These are phyloP conservation scores for Montipora efflorescens DNA, from an alignment of 64 coral and sea anemone genomes.

Conservation along the genomic window DNA sequence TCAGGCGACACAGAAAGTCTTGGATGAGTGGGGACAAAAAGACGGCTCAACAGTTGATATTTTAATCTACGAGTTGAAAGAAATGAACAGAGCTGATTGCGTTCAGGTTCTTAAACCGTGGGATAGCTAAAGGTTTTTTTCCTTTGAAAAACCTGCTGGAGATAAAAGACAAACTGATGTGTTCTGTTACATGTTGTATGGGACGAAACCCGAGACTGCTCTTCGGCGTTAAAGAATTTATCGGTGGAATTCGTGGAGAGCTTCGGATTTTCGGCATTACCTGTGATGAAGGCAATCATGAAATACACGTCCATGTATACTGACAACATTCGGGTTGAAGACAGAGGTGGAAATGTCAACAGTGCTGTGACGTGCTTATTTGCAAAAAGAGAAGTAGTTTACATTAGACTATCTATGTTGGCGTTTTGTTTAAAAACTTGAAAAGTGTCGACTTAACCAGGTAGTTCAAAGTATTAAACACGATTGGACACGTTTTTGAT, in stretches of 20 bases:
- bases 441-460: no score
- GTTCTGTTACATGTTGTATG: background rate
- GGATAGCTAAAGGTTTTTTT: background rate
- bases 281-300: background rate
- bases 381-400: no score
- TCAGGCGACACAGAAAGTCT: background rate
- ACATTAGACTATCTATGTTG: no score
- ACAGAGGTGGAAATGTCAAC: background rate
- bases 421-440: no score
- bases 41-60: background rate
- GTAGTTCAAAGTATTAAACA: no score
- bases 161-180: no score
- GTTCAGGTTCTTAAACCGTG: slow-evolving; percentile 34
- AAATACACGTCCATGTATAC: background rate
- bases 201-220: background rate
- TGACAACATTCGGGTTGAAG: background rate
- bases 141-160: background rate
- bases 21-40: slow-evolving; percentile 2
- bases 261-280: background rate
- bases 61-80: background rate
- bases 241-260: background rate
- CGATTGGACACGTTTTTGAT: no score
- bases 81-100: slow-evolving; percentile 42
- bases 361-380: no score
- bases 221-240: background rate